Conservation (phyloP, 2,888 invertebrate species). For the Morpho helenor region DNA sequence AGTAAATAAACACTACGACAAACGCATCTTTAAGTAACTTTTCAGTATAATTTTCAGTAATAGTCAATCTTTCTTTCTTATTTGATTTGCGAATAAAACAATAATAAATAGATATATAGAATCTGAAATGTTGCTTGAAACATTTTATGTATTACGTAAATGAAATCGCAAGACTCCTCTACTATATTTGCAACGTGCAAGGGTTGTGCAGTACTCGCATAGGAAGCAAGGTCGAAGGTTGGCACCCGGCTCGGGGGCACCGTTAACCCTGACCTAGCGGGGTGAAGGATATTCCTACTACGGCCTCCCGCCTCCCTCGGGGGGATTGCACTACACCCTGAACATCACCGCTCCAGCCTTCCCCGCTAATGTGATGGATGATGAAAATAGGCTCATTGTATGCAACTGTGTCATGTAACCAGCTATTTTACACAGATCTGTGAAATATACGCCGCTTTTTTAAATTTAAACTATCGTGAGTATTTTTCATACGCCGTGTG, state of each 20-base stretch:
- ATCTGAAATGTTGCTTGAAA: no score
- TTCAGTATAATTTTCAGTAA: no score
- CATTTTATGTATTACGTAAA: not conserved
- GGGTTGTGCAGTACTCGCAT: conserved; percentile 32
- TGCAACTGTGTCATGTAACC: not conserved
- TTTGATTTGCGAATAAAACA: no score
- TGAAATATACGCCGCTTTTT: no score
- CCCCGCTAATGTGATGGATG: conserved; percentile 55
- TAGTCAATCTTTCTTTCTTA: no score
- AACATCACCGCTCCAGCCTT: conserved; percentile 62
- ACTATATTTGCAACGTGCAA: conserved; percentile 16
- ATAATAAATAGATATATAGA: no score
- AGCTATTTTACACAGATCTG: no score
- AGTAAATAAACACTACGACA: no score
- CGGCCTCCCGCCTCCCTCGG: conserved; percentile 54
- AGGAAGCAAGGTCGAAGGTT: conserved; percentile 71
- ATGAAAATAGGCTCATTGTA: conserved; percentile 32
- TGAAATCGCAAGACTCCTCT: conserved; percentile 3
- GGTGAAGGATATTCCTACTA: conserved; percentile 77
- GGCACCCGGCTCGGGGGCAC: conserved; percentile 68
- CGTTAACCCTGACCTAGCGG: conserved; percentile 77
- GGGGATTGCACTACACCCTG: conserved; percentile 44
- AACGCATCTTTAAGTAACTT: no score
- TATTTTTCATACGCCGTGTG: no score
- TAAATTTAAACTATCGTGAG: no score